Base-by-base conservation (phyloP, 2,113 vertebrate species). In the Fulmarus glacialis region DNA sequence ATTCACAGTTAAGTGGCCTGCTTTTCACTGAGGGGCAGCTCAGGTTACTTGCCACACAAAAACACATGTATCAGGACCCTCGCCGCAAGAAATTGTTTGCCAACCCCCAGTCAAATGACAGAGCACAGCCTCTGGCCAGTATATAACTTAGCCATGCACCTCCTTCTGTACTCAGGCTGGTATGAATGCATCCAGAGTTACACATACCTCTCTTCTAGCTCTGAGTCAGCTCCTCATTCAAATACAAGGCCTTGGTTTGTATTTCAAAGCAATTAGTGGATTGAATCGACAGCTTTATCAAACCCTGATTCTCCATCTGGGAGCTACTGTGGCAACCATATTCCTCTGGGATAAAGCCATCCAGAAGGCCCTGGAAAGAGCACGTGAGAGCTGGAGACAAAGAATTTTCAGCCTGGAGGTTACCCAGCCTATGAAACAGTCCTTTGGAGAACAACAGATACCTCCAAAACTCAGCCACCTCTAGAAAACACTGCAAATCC, bases 251-350 rank as follows among this genome's bases (percentile, higher is more conserved):
- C 85, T 71, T 50, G 82, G 79, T 50, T 86, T 71, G 55, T 43
- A 62, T 94, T 93, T 84, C 90, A 73, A 83, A 83, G 90, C 82
- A 88, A 79, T 89, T 64, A 96, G 82, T 2, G 40, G 82, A 60
- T 73, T 56, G 82, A 82, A 68, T 32, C 2, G 29, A 83, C 78
- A 91, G 84, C 78, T 89, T 6, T 23, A 53, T 55, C 74, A 83
- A 83, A 86, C 62, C 22, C 2, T 4, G 32, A 50, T 56, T 78
- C 90, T 86, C 74, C 58, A 29, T 32, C 52, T 67, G 66, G 77
- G 63, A 95, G 68, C 50, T 87, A 7, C 86, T 38, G 80, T 59
- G 68, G 77, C 91, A 78, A 68, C 73, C 72, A 18, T 75, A 36
- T 83, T 93, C 95, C 93, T 62, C 30, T 1, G 38, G 82, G 79